Evolutionary conservation across 2,113 vertebrate species (phyloP), one percentile per base, ranked within the genome.

Genomic region (Ceyx melanurus): DNA sequence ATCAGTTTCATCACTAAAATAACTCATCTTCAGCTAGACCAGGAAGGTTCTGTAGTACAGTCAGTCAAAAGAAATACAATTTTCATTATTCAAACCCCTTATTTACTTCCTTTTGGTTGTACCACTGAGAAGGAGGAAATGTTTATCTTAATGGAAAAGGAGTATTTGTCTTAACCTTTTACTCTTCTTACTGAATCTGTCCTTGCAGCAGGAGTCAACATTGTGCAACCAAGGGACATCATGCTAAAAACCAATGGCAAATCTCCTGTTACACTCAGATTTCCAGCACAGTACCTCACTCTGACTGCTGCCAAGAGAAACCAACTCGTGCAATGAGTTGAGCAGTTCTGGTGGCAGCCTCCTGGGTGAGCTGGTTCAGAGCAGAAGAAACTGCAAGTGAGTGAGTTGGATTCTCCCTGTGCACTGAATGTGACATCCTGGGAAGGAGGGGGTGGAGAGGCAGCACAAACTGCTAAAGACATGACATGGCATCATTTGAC

Each of bases 361-460:
- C 37, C 37, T 37, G 37, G 37, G 37, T 37, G 37, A 37, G 37
- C 37, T 37, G 37, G 10, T 37, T 37, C 37, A 37, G 37, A 37
- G 10, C 37, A 62, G 37, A 45, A 50, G 14, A 68, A 87, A 87
- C 82, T 10, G 46, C 66, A 58, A 70, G 4, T 13, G 13, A 53
- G 12, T 25, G 46, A 70, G 42, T 15, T 81, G 61, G 15, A 70
- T 42, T 37, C 31, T 76, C 45, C 21, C 35, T 10, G 22, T 31
- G 40, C 58, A 77, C 25, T 7, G 35, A 71, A 80, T 3, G 15
- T 23, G 40, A 58, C 4, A 73, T 4, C 7, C 37, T 7, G 50
- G 22, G n/a, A 66, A 58, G 25, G 33, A 33, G 2, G 18, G 58
- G 9, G 16, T 0, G 0, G 14, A 2, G 15, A 31, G 42, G 29